Base-by-base conservation (phyloP, 2,888 invertebrate genomes). In the Operophtera brumata region DNA sequence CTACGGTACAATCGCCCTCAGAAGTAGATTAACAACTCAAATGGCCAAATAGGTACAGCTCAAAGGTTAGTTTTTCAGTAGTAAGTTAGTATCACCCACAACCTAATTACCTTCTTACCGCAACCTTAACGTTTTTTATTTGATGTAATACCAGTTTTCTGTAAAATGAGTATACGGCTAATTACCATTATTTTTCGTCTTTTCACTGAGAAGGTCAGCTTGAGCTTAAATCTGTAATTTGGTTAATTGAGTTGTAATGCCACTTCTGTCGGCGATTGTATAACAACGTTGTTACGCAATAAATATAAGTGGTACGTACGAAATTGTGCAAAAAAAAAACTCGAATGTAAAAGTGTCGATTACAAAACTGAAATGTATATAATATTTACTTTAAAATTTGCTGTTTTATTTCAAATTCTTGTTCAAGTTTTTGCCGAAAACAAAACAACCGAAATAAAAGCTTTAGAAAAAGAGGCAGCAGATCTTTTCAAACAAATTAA, bases 401-500 rank as follows among this genome's bases (percentile, higher is more conserved):
- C 35, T n/a, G 9, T 56, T 32, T 26, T 52, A 32, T 3, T 52
- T 7, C 34, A 48, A 39, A 28, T 57, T 28, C 11, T 51, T 8
- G 30, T 12, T 0, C 10, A 35, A 20, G 10, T 32, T 26, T 34
- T 13, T n/a, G 43, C 43, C n/a, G 47, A 53, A 28, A 57, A 40
- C 10, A 59, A 53, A 42, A 50, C 65, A 3, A 54, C 65, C n/a
- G 57, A 65, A 25, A 69, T 78, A 47, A 20, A 64, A 52, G 59
- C 61, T 8, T 57, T 82, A 20, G 71, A 80, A 55, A 69, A 65
- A 43, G 61, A 76, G 26, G 80, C 75, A 55, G 49, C 48, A 28
- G 61, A 73, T 11, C 46, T 84, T 2, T 68, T 63, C 9, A 63
- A 59, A 36, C 50, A 78, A 67, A 77, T 84, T 2, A 72, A 76